A percentile compares a stretch with the other conserved stretches of the same genome.
phyloP scores from a whole-genome alignment of 2,113 vertebrate species.

The Spea multiplicata region DNA sequence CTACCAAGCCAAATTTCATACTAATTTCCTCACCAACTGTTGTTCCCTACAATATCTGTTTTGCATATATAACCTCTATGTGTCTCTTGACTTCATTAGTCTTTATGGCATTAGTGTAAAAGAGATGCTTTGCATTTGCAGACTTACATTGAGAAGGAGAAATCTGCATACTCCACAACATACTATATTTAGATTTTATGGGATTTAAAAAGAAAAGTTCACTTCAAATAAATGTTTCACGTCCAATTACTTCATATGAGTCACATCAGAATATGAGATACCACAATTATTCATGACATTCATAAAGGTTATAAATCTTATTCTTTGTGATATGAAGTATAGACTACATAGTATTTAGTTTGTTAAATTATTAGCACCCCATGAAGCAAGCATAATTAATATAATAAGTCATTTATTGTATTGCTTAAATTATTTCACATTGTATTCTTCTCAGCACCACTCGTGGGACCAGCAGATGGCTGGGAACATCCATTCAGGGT shows the following conservation, averaged over 20 bases:
- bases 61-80: too few relatives aligned
- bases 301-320: not conserved
- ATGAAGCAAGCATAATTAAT: not conserved
- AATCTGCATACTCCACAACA: not conserved
- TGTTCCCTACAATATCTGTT: too few relatives aligned
- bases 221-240: not conserved
- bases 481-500: too few relatives aligned
- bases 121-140: not conserved
- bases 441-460: too few relatives aligned
- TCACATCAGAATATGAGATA: not conserved
- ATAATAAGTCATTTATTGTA: not conserved
- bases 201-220: not conserved
- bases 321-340: not conserved
- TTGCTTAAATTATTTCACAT: too few relatives aligned
- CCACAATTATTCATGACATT: not conserved
- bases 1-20: too few relatives aligned
- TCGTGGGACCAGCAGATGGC: too few relatives aligned
- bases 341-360: not conserved
- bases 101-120: not conserved
- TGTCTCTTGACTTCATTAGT: too few relatives aligned
- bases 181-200: not conserved
- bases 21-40: too few relatives aligned
- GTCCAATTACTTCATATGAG: not conserved
- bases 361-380: not conserved
- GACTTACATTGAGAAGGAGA: not conserved